Percentiles rank a stretch among this genome's conserved stretches.
Conservation (phyloP, 2,113 vertebrate species). For the Gnathonemus longibarbis region DNA sequence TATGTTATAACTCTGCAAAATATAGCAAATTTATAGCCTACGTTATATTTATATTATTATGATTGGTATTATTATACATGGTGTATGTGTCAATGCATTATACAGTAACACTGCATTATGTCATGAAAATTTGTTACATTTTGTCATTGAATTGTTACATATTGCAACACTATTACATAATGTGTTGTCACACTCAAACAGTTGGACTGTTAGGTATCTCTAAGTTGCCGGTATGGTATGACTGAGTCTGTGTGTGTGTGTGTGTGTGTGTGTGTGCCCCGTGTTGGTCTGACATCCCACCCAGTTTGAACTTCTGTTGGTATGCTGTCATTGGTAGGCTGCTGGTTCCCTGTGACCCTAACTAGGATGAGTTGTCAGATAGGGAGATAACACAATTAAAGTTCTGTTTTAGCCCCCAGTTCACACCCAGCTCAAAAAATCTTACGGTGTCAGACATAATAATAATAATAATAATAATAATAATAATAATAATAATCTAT, state of each 20-base stretch:
- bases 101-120: too few relatives aligned
- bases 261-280: background rate
- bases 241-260: background rate
- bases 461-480: background rate
- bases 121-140: background rate
- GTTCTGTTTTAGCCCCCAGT: background rate
- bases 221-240: background rate
- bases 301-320: background rate
- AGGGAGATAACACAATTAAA: background rate
- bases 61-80: background rate
- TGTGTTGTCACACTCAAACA: background rate
- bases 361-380: background rate
- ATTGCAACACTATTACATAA: background rate
- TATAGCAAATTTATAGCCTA: background rate
- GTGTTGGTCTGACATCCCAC: background rate
- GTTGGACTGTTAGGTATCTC: background rate
- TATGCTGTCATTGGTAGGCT: background rate
- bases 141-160: background rate
- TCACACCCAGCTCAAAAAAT: background rate
- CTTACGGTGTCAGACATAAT: background rate
- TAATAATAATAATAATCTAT: background rate
- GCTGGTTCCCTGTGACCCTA: background rate
- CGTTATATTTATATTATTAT: background rate
- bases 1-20: background rate
- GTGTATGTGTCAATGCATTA: too few relatives aligned